Percentiles rank a stretch among this genome's conserved stretches.
Conservation (phyloP, 2,888 invertebrate species). For the Psylliodes chrysocephalus region DNA sequence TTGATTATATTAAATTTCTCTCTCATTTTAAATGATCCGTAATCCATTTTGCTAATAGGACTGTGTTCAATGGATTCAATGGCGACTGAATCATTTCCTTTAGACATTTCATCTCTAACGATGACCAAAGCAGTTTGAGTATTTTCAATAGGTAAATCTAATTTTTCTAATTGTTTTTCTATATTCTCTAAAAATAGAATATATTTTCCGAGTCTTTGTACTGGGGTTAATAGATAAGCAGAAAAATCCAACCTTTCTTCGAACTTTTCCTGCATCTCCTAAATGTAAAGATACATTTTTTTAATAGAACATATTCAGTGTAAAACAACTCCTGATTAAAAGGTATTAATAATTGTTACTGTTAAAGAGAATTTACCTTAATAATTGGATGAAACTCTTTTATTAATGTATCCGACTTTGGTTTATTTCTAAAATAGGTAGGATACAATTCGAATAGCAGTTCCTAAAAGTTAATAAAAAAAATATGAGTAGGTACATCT, state of each 20-base stretch:
- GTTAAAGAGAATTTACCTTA: no score
- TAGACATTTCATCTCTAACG: constrained; percentile 55
- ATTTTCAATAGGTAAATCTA: constrained; percentile 50
- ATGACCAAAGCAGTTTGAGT: constrained; percentile 53
- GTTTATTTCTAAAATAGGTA: constrained; percentile 59
- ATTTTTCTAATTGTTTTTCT: constrained; percentile 59
- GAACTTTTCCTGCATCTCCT: constrained; percentile 64
- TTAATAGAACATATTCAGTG: no score
- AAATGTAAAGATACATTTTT: no score
- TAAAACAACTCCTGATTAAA: no score
- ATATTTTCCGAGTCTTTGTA: constrained; percentile 60
- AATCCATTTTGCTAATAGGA: constrained; percentile 59
- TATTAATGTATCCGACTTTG: constrained; percentile 54
- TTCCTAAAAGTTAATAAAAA: constrained; percentile 57
- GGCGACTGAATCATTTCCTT: constrained; percentile 60
- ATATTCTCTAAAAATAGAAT: constrained; percentile 57
- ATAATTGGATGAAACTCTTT: constrained; percentile 52
- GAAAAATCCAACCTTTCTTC: constrained; percentile 57
- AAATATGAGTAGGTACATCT: no score
- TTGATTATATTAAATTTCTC: constrained; percentile 55
- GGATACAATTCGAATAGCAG: constrained; percentile 58
- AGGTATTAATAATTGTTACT: no score
- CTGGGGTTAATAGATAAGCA: constrained; percentile 58
- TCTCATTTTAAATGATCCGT: constrained; percentile 57
- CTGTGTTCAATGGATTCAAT: constrained; percentile 57